These are phyloP conservation scores for Drosophila athabasca DNA, from an alignment of 1,140 invertebrate species.

Conservation along the genomic window DNA sequence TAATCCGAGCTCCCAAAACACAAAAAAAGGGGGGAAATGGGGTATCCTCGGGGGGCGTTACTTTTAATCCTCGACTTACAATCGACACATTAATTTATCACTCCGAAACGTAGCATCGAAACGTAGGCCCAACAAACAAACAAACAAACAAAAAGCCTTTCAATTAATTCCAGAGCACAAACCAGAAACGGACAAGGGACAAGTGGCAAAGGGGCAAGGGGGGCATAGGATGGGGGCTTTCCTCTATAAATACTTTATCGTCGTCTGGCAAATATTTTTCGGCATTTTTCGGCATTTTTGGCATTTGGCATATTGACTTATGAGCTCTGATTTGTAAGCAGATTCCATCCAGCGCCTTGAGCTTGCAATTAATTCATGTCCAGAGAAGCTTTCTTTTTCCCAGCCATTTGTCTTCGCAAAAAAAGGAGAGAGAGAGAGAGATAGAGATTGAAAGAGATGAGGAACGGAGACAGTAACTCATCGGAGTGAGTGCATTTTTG, in stretches of 20 bases:
- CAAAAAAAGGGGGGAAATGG: slow-evolving; percentile 20
- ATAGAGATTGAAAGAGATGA: no score
- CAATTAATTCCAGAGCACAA: slow-evolving; percentile 77
- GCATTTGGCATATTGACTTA: slow-evolving; percentile 81
- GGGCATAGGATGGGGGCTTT: background rate
- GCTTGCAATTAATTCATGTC: slow-evolving; percentile 79
- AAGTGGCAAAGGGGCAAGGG: background rate
- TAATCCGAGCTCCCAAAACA: slow-evolving; percentile 55
- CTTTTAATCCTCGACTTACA: slow-evolving; percentile 79
- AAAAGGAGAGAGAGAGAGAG: no score
- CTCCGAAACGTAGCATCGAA: slow-evolving; percentile 43
- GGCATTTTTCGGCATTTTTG: slow-evolving; percentile 62
- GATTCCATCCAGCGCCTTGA: slow-evolving; percentile 60
- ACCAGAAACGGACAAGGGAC: background rate
- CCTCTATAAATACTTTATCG: slow-evolving; percentile 76
- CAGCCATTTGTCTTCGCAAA: slow-evolving; percentile 48
- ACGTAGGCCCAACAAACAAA: slow-evolving; percentile 37
- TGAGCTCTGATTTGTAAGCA: slow-evolving; percentile 79
- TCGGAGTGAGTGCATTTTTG: slow-evolving; percentile 73
- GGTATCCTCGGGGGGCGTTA: slow-evolving; percentile 32
- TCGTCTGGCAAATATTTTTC: slow-evolving; percentile 54
- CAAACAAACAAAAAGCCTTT: slow-evolving; percentile 66
- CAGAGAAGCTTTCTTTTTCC: slow-evolving; percentile 21
- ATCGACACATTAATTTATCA: slow-evolving; percentile 82
- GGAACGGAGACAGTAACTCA: slow-evolving; percentile 54